Conservation (phyloP, 1,140 invertebrate genomes). For the Hylyphantes graminicola region DNA sequence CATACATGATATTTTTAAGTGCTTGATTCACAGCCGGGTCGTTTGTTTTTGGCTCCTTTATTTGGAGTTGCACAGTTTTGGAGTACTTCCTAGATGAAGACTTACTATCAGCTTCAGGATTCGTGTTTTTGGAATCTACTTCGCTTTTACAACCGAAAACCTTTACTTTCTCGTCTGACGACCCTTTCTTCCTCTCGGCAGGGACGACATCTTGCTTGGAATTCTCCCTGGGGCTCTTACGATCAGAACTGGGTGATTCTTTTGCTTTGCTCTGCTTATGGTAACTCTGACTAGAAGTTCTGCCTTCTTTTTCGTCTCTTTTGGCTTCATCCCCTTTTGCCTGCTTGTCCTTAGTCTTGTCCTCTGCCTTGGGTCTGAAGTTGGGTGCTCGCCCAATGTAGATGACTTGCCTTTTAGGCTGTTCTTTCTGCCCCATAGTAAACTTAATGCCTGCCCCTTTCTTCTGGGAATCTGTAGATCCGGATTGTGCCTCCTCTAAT, state of each 20-base stretch:
- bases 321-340: not conserved
- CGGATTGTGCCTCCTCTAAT: not conserved
- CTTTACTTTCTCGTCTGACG: too few species aligned
- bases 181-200: too few species aligned
- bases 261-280: too few species aligned
- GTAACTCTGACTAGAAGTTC: not conserved
- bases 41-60: not conserved
- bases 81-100: too few species aligned
- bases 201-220: too few species aligned
- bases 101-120: too few species aligned
- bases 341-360: not conserved
- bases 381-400: slow-evolving; percentile 42
- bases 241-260: too few species aligned
- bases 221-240: too few species aligned
- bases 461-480: not conserved
- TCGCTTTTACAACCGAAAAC: too few species aligned
- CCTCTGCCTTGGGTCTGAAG: not conserved
- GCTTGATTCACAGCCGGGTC: too few species aligned
- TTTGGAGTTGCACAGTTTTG: not conserved
- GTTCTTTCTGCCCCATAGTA: not conserved
- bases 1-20: too few species aligned
- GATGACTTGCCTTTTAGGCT: not conserved
- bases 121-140: too few species aligned
- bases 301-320: not conserved
- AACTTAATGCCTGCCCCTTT: not conserved